Conservation (phyloP, 1,140 invertebrate species). For the Drosophila gunungcola region DNA sequence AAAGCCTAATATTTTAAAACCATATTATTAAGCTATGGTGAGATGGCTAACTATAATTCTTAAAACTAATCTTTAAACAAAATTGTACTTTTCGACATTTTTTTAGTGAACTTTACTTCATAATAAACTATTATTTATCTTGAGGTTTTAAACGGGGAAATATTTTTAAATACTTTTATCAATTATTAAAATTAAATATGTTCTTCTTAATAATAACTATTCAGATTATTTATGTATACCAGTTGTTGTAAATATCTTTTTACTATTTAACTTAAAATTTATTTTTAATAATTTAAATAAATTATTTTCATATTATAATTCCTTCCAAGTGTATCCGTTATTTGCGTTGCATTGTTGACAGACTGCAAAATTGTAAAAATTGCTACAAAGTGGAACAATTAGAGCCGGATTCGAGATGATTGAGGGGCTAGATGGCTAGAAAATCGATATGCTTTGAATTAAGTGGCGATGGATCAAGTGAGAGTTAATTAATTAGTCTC, state of each 20-base stretch:
- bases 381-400: constrained; percentile 75
- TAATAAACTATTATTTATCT: no score
- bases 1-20: no score
- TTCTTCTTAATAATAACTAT: no score
- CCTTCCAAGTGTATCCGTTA: background rate
- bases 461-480: constrained; percentile 59
- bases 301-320: background rate
- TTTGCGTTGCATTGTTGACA: constrained; percentile 20
- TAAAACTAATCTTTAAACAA: no score
- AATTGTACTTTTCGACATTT: no score
- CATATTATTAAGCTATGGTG: no score
- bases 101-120: no score
- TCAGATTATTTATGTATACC: no score
- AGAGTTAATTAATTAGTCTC: constrained; percentile 76
- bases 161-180: no score
- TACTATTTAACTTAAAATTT: background rate
- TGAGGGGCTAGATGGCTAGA: constrained; percentile 23
- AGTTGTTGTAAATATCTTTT: background rate
- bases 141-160: no score
- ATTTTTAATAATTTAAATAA: background rate
- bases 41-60: no score
- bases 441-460: constrained; percentile 51
- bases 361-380: constrained; percentile 48
- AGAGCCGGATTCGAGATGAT: constrained; percentile 65
- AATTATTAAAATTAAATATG: no score